Evolutionary conservation across 1,140 invertebrate genomes (phyloP), one percentile per base, ranked within the genome.

Genomic region (Acromyrmex echinatior): DNA sequence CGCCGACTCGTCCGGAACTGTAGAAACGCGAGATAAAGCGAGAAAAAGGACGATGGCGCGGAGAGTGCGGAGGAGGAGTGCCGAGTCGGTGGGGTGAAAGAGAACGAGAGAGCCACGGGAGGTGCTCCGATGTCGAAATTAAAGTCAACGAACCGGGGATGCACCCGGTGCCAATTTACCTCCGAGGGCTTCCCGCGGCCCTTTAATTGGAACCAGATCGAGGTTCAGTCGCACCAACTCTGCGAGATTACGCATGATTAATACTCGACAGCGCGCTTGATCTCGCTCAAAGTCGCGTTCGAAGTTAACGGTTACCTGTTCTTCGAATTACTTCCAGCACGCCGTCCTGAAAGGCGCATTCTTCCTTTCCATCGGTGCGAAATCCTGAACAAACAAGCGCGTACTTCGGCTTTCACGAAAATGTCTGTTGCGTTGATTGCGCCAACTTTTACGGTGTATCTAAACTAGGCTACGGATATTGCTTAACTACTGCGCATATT

Each of bases 71-170:
- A 2, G 7, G 39, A 25, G 9, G 7, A 18, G 31, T 31, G 2
- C 9, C 18, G 25, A 35, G 53, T 16, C 2, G 62, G 12, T 5
- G 10, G 25, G 14, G 14, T 39, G 51, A 86, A 58, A 51, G 65
- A 45, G 77, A 18, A 70, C 6, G 62, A 70, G 56, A 21, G 21
- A 25, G 35, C 21, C 76, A 18, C n/a, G 58, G 45, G n/a, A n/a
- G 60, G n/a, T 71, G 65, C 58, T 60, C 78, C 60, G 81, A 86
- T 89, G 90, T 88, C 84, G 89, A 91, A 91, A 91, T 91, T 91
- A 88, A 91, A 91, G 74, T 86, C 89, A 90, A 90, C 89, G 90
- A 91, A 91, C 88, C 86, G 80, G 35, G 63, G 88, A 82, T 88
- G 74, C 76, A 82, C 58, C 88, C 74, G 77, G 68, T 84, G 74